A percentile compares a stretch with the other conserved stretches of the same genome.
Evolutionary conservation across 2,113 vertebrate species (phyloP).

Genomic region (Rhegmatorhina hoffmannsi): DNA sequence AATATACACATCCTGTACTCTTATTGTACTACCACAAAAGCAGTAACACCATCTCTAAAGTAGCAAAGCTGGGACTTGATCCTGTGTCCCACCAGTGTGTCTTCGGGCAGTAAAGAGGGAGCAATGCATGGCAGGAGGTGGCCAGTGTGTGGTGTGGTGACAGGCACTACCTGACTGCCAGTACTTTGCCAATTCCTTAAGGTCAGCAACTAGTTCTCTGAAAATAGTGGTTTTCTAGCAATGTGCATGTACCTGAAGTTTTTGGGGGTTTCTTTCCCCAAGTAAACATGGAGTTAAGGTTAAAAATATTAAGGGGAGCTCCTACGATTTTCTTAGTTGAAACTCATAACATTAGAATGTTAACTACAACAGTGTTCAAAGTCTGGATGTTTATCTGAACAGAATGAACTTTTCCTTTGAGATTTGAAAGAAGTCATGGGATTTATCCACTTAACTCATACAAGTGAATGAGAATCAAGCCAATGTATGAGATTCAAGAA

Average conservation of each 20-base stretch:
- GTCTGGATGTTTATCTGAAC: not conserved
- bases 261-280: not conserved
- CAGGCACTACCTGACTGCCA: not conserved
- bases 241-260: not conserved
- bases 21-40: not conserved
- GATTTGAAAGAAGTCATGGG: too few relatives aligned
- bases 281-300: not conserved
- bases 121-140: not conserved
- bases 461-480: not conserved
- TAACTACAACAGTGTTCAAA: not conserved
- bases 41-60: not conserved
- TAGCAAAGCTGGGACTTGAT: not conserved
- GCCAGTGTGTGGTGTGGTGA: rapidly evolving
- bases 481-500: not conserved
- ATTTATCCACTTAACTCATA: not conserved
- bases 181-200: not conserved
- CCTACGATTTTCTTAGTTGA: not conserved
- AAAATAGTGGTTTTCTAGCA: not conserved
- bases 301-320: not conserved
- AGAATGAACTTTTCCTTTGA: too few relatives aligned
- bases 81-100: not conserved
- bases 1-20: not conserved
- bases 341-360: not conserved
- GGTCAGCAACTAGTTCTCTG: not conserved
- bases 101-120: not conserved